Conservation (phyloP, 2,797 vertebrate species). For the Neosilurus mollespiculum region DNA sequence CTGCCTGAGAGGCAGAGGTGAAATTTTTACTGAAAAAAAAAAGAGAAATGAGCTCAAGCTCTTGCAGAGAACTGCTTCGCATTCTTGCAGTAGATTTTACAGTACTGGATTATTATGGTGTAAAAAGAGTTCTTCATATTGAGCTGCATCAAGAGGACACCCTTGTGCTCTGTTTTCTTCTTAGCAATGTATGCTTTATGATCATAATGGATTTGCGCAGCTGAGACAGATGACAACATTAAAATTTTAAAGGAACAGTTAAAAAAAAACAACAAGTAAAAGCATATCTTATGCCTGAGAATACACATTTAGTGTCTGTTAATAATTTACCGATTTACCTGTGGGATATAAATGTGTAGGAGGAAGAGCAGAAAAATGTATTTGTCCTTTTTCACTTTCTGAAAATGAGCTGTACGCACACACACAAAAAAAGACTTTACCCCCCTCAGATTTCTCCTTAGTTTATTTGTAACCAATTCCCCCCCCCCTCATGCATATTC, state of each 20-base stretch:
- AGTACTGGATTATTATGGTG: background rate
- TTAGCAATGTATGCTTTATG: too few species aligned
- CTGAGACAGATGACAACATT: background rate
- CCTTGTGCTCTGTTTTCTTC: conserved; percentile 5
- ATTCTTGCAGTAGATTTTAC: background rate
- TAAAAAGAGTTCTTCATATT: background rate
- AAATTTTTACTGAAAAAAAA: background rate
- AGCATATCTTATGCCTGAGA: background rate
- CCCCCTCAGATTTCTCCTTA: too few species aligned
- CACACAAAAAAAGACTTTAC: too few species aligned
- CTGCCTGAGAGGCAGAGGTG: background rate
- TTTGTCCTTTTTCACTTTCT: background rate
- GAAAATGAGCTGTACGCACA: background rate
- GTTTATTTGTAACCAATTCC: too few species aligned
- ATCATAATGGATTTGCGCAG: background rate
- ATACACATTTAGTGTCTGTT: background rate
- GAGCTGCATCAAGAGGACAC: background rate
- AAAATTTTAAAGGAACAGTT: background rate
- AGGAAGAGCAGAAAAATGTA: background rate
- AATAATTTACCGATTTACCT: background rate
- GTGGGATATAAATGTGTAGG: background rate
- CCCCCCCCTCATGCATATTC: too few species aligned
- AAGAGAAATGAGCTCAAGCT: background rate
- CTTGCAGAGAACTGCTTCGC: background rate
- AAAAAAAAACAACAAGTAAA: background rate